Base-by-base conservation (phyloP, 1,140 invertebrate genomes). In the Drosophila guanche region DNA sequence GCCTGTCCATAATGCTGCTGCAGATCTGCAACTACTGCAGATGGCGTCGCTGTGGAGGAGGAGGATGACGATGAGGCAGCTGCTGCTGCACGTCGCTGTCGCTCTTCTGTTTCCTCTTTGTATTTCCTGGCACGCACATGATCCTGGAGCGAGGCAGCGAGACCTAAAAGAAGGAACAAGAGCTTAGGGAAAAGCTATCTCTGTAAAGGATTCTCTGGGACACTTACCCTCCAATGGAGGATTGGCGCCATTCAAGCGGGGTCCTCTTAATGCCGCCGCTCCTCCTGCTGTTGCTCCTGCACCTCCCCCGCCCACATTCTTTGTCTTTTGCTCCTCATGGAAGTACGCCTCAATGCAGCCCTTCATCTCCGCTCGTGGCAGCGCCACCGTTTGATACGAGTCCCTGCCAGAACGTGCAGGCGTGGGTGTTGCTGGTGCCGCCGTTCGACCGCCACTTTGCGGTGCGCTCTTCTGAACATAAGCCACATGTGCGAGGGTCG, bases 131-230 rank as follows among this genome's bases (percentile, higher is more conserved):
- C 93, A n/a, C 96, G 91, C 72, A 96, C 95, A 77, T 96, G 93
- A 45, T 95, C 95, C 79, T 96, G 96, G 50, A 97, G 90, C 29
- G 95, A 96, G 40, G 96, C 96, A n/a, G 96, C 96, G 41, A 97
- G 88, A 23, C 96, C 96, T 93, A 94, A 92, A 20, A 94, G 5
- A 29, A 25, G 3, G n/a, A 8, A 4, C 22, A n/a, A 8, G 6
- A 16, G 12, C 3, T 10, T 7, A 48, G 16, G 23, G 12, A 45
- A 10, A n/a, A 12, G 4, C 23, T 6, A 4, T n/a, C 6, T 0
- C 1, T 0, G 25, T 12, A 16, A 43, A 4, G 6, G 14, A 6
- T 48, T 48, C 14, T 12, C 6, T 27, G 3, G 5, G 0, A 4
- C 5, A 76, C 53, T 73, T 90, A 91, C 90, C 90, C 67, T 91